Conservation (phyloP, 1,140 invertebrate species). For the Dolichoris vasculosae region DNA sequence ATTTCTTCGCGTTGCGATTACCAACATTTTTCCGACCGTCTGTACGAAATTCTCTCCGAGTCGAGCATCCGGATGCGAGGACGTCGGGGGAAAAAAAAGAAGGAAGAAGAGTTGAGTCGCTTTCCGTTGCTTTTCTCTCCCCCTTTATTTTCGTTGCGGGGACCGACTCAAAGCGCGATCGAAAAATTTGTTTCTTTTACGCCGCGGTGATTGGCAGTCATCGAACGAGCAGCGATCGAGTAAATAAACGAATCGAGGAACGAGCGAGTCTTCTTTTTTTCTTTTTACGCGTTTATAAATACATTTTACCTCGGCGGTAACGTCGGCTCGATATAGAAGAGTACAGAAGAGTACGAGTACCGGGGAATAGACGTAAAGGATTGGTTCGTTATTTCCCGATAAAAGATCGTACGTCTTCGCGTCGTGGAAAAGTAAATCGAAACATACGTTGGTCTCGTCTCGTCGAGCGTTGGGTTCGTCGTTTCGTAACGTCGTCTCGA, state of each 20-base stretch:
- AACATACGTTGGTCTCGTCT: too few species aligned
- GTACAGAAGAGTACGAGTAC: not conserved
- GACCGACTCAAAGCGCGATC: not conserved
- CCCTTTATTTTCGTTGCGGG: slow-evolving; percentile 9
- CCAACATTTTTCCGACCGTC: not conserved
- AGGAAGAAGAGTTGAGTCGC: too few species aligned
- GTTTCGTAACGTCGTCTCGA: not conserved
- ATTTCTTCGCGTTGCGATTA: not conserved
- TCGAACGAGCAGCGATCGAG: not conserved
- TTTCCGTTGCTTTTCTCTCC: not conserved
- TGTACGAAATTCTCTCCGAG: not conserved
- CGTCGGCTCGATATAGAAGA: not conserved
- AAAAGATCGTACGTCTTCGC: not conserved
- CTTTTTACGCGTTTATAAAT: not conserved
- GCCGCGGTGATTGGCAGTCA: slow-evolving; percentile 40
- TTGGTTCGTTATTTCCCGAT: not conserved
- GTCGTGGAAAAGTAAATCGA: not conserved
- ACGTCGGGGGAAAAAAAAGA: not conserved
- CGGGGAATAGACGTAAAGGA: not conserved
- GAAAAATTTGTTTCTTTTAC: not conserved
- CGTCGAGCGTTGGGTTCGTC: too few species aligned
- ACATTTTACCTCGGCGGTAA: not conserved
- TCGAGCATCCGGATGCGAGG: not conserved
- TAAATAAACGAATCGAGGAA: not conserved
- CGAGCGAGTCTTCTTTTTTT: not conserved